Evolutionary conservation across 2,113 vertebrate species (phyloP), one percentile per base, ranked within the genome.

Genomic region (Tinamus guttatus): DNA sequence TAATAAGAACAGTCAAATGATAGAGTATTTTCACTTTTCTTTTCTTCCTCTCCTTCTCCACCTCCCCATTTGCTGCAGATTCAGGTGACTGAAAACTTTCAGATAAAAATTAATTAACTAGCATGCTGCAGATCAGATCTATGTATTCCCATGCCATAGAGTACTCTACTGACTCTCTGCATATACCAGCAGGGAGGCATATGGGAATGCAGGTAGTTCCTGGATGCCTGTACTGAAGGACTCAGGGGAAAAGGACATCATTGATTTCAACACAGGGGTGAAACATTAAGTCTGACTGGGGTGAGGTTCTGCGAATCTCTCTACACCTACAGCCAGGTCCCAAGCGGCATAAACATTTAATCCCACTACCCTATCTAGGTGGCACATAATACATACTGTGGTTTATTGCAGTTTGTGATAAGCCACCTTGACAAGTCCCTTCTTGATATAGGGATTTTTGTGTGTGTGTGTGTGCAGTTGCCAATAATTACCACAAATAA

Each of bases 61-160:
- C 69, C 56, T 94, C 77, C 27, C 78, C 93, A 90, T 95, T 86
- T 97, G 96, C 96, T 92, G 59, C 76, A 77, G 89, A 95, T 76
- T 74, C 90, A 95, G 93, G 89, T 77, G 85, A 95, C 36, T 11
- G 64, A 93, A 95, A 92, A 49, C n/a, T 85, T 96, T 91, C 79
- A 85, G 64, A 85, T 81, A 91, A 80, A 97, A 97, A 58, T 96
- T 97, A 97, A 97, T 98, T 94, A 97, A 74, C 74, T 90, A 95
- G 93, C 70, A 92, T 1, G 8, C 54, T 93, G 81, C 75, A 93
- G 78, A 94, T 76, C 90, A 96, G 74, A 94, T 74, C 80, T 91
- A 94, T 80, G 56, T 68, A 81, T 51, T 70, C 41, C 2, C 0
- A 27, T 82, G 84, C 90, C 86, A 94, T 85, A 86, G 32, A 8